A percentile compares a stretch with the other conserved stretches of the same genome.
phyloP scores from a whole-genome alignment of 2,113 vertebrate species.

The Perca schrenkii region DNA sequence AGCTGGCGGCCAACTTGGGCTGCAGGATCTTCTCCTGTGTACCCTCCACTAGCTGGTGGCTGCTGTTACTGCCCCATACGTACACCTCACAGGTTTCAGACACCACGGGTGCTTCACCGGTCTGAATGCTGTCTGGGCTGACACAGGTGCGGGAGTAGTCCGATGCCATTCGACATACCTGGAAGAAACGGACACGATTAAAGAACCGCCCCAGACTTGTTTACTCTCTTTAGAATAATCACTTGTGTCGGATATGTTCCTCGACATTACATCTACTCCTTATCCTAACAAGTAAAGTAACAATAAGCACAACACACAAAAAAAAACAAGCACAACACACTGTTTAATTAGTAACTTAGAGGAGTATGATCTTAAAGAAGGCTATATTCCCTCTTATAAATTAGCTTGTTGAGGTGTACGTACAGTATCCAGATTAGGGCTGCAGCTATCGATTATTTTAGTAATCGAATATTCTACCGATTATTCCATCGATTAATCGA shows the following conservation, averaged over 20 bases:
- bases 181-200: background rate
- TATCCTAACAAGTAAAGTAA: background rate
- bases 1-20: constrained; percentile 86
- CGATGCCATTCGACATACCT: constrained; percentile 94
- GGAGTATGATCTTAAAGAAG: background rate
- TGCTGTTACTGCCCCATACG: constrained; percentile 90
- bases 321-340: no score
- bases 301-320: background rate
- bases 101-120: constrained; percentile 90
- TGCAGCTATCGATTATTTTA: no score
- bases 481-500: no score
- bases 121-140: constrained; percentile 97
- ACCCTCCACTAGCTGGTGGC: constrained; percentile 88
- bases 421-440: no score
- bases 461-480: no score
- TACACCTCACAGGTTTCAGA: constrained; percentile 98
- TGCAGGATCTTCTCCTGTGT: constrained; percentile 89
- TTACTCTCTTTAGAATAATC: background rate
- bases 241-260: background rate
- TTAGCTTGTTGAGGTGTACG: background rate
- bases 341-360: background rate
- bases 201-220: background rate
- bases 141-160: constrained; percentile 95
- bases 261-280: background rate
- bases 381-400: background rate